A percentile compares a stretch with the other conserved stretches of the same genome.
phyloP scores from a whole-genome alignment of 2,113 vertebrate species.

The Alligator sinensis region DNA sequence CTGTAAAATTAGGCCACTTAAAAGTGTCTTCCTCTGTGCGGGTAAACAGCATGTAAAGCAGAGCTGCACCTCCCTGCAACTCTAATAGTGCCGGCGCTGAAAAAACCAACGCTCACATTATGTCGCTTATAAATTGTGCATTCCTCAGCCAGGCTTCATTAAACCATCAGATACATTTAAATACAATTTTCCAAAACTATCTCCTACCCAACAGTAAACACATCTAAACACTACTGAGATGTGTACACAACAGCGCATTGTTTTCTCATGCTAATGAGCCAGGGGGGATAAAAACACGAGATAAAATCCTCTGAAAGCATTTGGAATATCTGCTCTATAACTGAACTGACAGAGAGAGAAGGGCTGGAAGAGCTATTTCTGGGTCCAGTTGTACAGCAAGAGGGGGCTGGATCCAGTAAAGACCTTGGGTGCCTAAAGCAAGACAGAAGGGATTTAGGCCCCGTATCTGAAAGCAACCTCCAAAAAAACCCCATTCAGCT shows the following conservation, averaged over 20 bases:
- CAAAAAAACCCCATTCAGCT: too few relatives aligned
- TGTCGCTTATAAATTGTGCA: conserved; percentile 42
- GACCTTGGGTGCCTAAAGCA: not conserved
- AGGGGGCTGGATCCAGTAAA: not conserved
- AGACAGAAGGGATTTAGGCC: too few relatives aligned
- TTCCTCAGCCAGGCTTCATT: conserved; percentile 28
- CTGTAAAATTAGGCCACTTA: not conserved
- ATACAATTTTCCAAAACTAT: conserved; percentile 21
- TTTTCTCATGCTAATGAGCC: conserved; percentile 14
- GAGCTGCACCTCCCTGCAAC: not conserved
- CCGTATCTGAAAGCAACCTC: too few relatives aligned
- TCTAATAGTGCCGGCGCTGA: not conserved
- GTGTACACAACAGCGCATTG: not conserved
- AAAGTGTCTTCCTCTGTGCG: not conserved
- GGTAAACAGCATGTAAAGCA: not conserved
- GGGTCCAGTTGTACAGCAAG: not conserved
- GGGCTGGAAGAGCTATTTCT: not conserved
- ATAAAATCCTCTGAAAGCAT: conserved; percentile 16
- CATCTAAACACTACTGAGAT: conserved; percentile 8
- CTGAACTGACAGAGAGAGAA: not conserved
- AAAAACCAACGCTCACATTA: conserved; percentile 9
- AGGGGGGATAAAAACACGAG: not conserved
- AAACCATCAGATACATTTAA: conserved; percentile 9
- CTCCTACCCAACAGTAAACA: conserved; percentile 22
- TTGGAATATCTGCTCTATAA: not conserved